phyloP scores from a whole-genome alignment of 2,888 invertebrate genomes.

The Xestoiulus laeticollis region DNA sequence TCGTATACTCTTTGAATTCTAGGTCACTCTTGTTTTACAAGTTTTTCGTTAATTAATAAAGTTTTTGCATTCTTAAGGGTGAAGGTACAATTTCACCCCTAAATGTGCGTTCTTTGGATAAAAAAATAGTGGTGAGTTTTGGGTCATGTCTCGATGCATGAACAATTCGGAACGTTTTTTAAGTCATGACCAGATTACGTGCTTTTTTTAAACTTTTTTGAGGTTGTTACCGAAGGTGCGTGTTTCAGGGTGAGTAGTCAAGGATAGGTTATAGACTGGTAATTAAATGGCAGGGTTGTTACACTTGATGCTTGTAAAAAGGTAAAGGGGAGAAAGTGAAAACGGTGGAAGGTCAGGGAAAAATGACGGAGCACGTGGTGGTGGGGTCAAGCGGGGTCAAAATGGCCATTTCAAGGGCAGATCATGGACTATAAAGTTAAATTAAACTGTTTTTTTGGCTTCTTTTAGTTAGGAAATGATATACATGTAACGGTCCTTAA shows the following conservation, averaged over 20 bases:
- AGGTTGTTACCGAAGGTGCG: not conserved
- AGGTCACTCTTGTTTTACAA: too few relatives aligned
- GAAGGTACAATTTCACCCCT: not conserved
- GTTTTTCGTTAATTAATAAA: not conserved
- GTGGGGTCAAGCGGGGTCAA: not conserved
- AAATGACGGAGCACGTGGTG: not conserved
- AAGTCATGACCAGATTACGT: not conserved
- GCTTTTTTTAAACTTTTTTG: not conserved
- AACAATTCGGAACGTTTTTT: not conserved
- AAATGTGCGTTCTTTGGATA: not conserved
- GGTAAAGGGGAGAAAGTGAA: not conserved
- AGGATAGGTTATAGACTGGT: not conserved
- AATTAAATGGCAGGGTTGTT: slow-evolving; percentile 32
- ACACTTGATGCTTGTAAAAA: slow-evolving; percentile 20
- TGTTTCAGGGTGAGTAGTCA: not conserved
- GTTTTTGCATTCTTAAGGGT: not conserved
- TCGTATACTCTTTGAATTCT: too few relatives aligned
- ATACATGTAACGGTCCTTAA: too few relatives aligned
- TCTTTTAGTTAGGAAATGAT: too few relatives aligned
- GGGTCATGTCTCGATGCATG: not conserved
- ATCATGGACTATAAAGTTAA: not conserved
- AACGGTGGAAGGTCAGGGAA: slow-evolving; percentile 11
- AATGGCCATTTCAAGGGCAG: not conserved
- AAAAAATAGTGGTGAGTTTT: not conserved
- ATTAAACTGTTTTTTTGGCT: not conserved